phyloP scores from a whole-genome alignment of 2,113 vertebrate species.

The Eira barbara region DNA sequence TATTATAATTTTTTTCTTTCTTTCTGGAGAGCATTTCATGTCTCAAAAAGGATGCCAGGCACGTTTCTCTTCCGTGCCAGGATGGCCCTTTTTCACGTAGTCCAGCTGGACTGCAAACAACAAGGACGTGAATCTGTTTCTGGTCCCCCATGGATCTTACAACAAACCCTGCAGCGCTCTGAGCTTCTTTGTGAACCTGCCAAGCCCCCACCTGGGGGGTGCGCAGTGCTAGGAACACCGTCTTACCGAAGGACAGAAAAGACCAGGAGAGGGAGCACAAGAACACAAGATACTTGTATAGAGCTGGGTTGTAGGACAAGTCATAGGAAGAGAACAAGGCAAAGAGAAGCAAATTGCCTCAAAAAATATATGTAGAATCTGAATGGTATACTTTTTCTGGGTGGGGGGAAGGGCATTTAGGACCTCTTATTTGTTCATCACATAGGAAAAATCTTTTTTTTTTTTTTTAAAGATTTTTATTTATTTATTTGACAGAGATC shows the following conservation, averaged over 20 bases:
- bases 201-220: background rate
- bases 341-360: background rate
- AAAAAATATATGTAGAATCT: background rate
- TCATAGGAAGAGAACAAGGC: background rate
- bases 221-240: slow-evolving; percentile 29
- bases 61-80: background rate
- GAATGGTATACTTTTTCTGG: background rate
- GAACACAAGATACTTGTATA: slow-evolving; percentile 47
- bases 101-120: slow-evolving; percentile 10
- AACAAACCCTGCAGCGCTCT: background rate
- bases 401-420: background rate
- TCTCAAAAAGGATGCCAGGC: slow-evolving; percentile 34
- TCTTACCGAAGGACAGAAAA: slow-evolving; percentile 59
- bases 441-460: background rate
- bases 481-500: too few species aligned
- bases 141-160: slow-evolving; percentile 12
- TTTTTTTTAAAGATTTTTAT: background rate
- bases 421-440: background rate
- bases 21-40: slow-evolving; percentile 36
- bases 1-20: background rate
- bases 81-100: background rate
- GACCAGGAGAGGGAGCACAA: slow-evolving; percentile 73
- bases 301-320: slow-evolving; percentile 42
- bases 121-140: background rate
- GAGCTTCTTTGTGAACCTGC: slow-evolving; percentile 39